Base-by-base conservation (phyloP, 2,888 invertebrate species). In the Siphlonurus alternatus region DNA sequence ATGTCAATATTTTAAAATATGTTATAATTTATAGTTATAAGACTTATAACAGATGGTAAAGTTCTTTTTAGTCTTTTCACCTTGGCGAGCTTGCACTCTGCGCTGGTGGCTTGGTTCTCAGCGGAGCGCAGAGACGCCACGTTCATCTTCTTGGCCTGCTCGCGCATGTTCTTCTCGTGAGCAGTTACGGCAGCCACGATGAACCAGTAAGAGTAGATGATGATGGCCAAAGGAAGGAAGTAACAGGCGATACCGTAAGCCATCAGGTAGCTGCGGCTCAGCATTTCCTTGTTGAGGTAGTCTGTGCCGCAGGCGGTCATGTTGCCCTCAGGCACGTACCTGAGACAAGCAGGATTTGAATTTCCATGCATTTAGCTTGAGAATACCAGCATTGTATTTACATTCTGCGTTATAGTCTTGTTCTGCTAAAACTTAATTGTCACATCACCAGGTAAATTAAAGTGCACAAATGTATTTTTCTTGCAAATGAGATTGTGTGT, bases 71-170 rank as follows among this genome's bases (percentile, higher is more conserved):
- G 23, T 59, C 24, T 24, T 20, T 53, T 59, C 71, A 82, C 84
- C 81, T 92, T 92, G 64, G 92, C 92, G 70, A 92, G 76, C 80
- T 91, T 90, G 75, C 87, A 88, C 76, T 92, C 92, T 10, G 91
- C 89, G 71, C 89, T 90, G 61, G 88, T 87, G 70, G 84, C 84
- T 10, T 84, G 81, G 69, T 85, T 83, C n/a, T n/a, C 82, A n/a
- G n/a, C n/a, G 51, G 89, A 89, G 73, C 92, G 81, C 64, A 93
- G 80, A 53, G 91, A 91, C 67, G 91, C 88, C 3, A 93, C 92
- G 75, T 93, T 93, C 93, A 93, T 93, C 77, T 93, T 93, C 77
- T 92, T 92, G 63, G 93, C 93, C 77, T 93, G 92, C 74, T 91
- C 92, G 70, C 89, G 81, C 89, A 93, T 90, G 60, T 81, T 82